Evolutionary conservation across 23 tunicate species (phyloP).

Genomic region (Aplidium turbinatum): DNA sequence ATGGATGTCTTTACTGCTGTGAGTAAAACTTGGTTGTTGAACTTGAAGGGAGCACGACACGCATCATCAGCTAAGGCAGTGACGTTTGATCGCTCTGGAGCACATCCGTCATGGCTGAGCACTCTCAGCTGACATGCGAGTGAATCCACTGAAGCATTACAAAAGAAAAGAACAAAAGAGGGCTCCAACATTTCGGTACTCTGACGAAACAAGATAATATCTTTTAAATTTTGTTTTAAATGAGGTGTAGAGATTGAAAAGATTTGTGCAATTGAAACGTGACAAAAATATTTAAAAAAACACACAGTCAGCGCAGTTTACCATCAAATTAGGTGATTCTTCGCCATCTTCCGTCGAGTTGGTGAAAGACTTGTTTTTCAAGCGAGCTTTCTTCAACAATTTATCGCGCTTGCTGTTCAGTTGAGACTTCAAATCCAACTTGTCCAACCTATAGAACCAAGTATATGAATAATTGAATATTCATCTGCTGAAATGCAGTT

Average conservation of each 20-base stretch:
- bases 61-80: constrained; percentile 51
- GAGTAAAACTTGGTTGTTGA: constrained; percentile 36
- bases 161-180: constrained; percentile 33
- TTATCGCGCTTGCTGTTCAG: constrained; percentile 69
- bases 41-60: constrained; percentile 63
- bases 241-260: no score
- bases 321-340: no score
- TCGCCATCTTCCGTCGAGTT: no score
- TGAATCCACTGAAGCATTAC: constrained; percentile 61
- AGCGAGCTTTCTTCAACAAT: constrained; percentile 30
- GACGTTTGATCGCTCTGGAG: constrained; percentile 69
- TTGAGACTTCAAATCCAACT: constrained; percentile 37
- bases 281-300: no score
- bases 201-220: no score
- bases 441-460: constrained; percentile 38
- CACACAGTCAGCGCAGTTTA: no score
- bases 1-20: constrained; percentile 32
- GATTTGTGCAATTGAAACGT: no score
- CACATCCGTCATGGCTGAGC: constrained; percentile 61
- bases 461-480: neutral
- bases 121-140: constrained; percentile 70
- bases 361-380: no score
- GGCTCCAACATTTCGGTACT: neutral
- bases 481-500: neutral
- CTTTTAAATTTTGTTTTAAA: no score